Evolutionary conservation across 2,113 vertebrate species (phyloP), one percentile per base, ranked within the genome.

Genomic region (Pterocles burchelli): DNA sequence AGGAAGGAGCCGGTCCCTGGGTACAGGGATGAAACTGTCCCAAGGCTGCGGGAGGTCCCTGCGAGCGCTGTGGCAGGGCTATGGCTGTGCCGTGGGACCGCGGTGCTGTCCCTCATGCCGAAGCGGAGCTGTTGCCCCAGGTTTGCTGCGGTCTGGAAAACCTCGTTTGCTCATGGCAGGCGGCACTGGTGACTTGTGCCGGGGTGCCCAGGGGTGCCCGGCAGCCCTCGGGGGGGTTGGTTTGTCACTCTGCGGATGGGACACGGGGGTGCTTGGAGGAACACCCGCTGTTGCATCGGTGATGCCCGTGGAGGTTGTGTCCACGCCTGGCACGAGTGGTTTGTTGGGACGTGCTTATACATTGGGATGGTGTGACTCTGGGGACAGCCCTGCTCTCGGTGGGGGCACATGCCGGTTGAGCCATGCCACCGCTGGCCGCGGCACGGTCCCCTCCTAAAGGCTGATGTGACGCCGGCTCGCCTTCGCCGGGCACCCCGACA

Each of bases 361-460:
- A 0, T 48, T 0, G 7, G 18, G 41, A 4, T 26, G n/a, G 10
- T 1, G 1, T 1, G 3, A 31, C 63, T 13, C 36, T 1, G 4
- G 46, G 61, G 21, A 38, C 1, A 1, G 26, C 52, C n/a, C 61
- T 74, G 61, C 17, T 17, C 4, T 46, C 3, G 1, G 11, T 17
- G 2, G 1, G 36, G 33, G 36, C 31, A 18, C 3, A 6, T 1
- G 11, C 26, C 2, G 6, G 55, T 10, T 15, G 65, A 66, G 11
- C 65, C n/a, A 0, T 21, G 33, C 34, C 6, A 4, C 57, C 0
- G 0, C 21, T 7, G 17, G 46, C 10, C 1, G 2, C 45, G 17
- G 18, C 49, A 26, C 0, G 1, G 62, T 43, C 33, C 59, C 54
- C 45, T 48, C 2, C 29, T 13, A 9, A 59, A 20, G 10, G 18